A percentile compares a stretch with the other conserved stretches of the same genome.
Evolutionary conservation across 2,888 invertebrate species (phyloP).

Genomic region (Morpho deidamia): DNA sequence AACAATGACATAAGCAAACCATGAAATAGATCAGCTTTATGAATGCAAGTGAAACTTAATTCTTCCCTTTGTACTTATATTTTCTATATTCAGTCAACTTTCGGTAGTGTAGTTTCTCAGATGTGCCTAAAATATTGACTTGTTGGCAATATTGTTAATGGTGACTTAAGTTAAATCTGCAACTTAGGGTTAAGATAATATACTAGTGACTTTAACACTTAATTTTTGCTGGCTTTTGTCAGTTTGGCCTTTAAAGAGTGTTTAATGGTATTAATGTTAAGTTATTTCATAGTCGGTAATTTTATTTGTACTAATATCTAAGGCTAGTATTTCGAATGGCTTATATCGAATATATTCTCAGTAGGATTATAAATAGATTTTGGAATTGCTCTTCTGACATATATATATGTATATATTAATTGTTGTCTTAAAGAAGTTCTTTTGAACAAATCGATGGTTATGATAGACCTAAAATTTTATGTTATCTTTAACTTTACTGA

Average conservation of each 20-base stretch:
- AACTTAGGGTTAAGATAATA: constrained; percentile 9
- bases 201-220: constrained; percentile 22
- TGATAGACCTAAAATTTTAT: too few relatives aligned
- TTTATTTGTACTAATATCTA: background rate
- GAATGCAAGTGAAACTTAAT: constrained; percentile 59
- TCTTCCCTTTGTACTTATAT: constrained; percentile 71
- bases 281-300: constrained; percentile 8
- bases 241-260: constrained; percentile 5
- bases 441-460: too few relatives aligned
- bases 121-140: constrained; percentile 70
- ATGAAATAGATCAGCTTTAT: constrained; percentile 48
- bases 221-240: constrained; percentile 6
- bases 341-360: background rate
- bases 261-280: constrained; percentile 10
- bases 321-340: constrained; percentile 1
- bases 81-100: constrained; percentile 44
- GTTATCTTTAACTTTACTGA: too few relatives aligned
- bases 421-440: too few relatives aligned
- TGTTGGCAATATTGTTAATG: constrained; percentile 52
- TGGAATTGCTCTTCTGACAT: too few relatives aligned
- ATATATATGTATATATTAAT: too few relatives aligned
- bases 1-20: constrained; percentile 56
- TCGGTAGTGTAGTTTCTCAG: constrained; percentile 56
- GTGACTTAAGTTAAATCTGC: constrained; percentile 24
- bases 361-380: background rate